These are phyloP conservation scores for Thymelicus lineola DNA, from an alignment of 2,888 invertebrate genomes.

Conservation along the genomic window DNA sequence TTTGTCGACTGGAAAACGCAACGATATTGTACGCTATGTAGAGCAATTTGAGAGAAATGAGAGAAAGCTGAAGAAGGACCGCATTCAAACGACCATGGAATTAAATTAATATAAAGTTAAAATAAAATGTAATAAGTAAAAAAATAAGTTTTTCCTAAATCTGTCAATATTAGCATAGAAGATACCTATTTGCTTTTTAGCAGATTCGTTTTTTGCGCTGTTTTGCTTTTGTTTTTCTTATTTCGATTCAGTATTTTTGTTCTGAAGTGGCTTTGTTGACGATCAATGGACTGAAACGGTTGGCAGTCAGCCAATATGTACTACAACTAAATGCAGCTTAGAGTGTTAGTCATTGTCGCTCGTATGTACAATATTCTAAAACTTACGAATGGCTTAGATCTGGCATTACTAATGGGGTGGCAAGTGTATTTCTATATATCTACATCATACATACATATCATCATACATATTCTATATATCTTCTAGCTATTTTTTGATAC, in stretches of 20 bases:
- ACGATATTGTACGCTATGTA: not conserved
- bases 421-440: not conserved
- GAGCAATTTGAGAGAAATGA: not conserved
- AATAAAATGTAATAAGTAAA: no score
- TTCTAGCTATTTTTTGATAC: no score
- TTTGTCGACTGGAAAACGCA: not conserved
- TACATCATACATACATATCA: no score
- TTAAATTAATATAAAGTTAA: no score
- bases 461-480: no score
- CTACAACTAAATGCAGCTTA: conserved; percentile 33
- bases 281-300: conserved; percentile 30
- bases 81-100: not conserved
- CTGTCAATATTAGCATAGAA: not conserved
- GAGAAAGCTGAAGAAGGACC: conserved; percentile 1
- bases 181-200: conserved; percentile 8
- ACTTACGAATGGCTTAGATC: conserved; percentile 6
- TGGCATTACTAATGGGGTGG: conserved; percentile 20
- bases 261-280: conserved; percentile 36
- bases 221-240: conserved; percentile 20
- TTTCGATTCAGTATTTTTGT: conserved; percentile 20
- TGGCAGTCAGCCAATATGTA: conserved; percentile 27
- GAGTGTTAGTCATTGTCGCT: conserved; percentile 30
- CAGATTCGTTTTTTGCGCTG: not conserved
- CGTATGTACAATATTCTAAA: conserved; percentile 21
- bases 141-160: not conserved